Conservation (phyloP, 1,140 invertebrate species). For the Drosophila nigrodunni region DNA sequence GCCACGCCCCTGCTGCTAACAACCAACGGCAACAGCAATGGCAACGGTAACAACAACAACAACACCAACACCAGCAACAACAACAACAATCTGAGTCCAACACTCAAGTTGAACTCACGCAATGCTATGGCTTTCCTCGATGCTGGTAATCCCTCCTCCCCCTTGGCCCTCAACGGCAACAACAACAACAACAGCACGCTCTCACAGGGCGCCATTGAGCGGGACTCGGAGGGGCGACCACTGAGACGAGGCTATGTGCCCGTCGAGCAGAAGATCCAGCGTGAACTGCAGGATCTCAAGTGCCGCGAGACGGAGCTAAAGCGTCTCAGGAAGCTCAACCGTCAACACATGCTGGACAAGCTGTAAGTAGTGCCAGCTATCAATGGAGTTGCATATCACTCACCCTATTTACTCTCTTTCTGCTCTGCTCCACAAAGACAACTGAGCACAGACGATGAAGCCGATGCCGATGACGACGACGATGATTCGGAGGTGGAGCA, state of each 20-base stretch:
- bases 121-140: conserved; percentile 67
- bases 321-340: conserved; percentile 86
- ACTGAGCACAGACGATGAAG: conserved; percentile 71
- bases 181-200: conserved; percentile 46
- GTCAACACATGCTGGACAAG: conserved; percentile 85
- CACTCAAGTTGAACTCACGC: conserved; percentile 64
- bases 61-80: conserved; percentile 7
- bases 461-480: conserved; percentile 56
- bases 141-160: conserved; percentile 18
- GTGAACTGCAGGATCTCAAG: conserved; percentile 90
- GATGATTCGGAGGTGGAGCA: conserved; percentile 87
- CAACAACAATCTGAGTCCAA: conserved; percentile 16
- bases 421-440: conserved; percentile 30
- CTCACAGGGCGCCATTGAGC: conserved; percentile 84
- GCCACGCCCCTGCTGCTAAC: conserved; percentile 17
- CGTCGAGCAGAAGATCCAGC: conserved; percentile 92
- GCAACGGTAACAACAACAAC: background rate
- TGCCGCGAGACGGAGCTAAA: conserved; percentile 90
- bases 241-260: conserved; percentile 88
- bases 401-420: background rate
- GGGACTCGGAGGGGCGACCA: conserved; percentile 86
- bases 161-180: conserved; percentile 40
- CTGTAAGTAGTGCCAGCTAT: conserved; percentile 52
- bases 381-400: background rate
- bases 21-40: conserved; percentile 13